Conservation (phyloP, 2,113 vertebrate species). For the Platysteira castanea region DNA sequence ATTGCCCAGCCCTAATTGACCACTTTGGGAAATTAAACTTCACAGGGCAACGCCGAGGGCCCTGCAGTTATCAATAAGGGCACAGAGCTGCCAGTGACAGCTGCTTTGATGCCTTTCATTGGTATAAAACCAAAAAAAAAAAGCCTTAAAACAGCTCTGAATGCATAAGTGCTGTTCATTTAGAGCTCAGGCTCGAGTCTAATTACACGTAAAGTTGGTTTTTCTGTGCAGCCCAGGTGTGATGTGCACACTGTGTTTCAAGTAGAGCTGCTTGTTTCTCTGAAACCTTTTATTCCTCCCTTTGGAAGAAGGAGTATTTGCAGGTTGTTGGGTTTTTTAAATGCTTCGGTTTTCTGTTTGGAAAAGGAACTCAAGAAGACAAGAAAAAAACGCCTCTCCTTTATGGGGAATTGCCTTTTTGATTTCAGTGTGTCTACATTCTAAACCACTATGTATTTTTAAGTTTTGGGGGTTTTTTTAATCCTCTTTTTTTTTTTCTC, state of each 20-base stretch:
- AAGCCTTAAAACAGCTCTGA: background rate
- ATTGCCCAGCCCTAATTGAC: slow-evolving; percentile 51
- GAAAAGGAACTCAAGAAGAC: background rate
- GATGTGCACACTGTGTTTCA: background rate
- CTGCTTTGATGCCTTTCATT: slow-evolving; percentile 47
- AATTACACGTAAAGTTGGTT: background rate
- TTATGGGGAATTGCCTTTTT: background rate
- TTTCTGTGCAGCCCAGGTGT: background rate
- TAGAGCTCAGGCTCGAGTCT: background rate
- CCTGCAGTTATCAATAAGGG: slow-evolving; percentile 49
- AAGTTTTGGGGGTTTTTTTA: background rate
- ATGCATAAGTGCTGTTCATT: background rate
- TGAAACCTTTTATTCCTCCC: background rate
- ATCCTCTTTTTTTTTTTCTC: background rate
- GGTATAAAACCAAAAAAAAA: background rate
- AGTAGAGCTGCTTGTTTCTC: background rate
- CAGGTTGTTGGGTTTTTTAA: background rate
- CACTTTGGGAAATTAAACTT: slow-evolving; percentile 69
- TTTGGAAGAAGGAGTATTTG: background rate
- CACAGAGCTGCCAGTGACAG: slow-evolving; percentile 34
- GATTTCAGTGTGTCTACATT: background rate
- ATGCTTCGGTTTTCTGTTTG: background rate
- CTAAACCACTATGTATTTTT: background rate
- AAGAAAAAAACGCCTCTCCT: background rate
- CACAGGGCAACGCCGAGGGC: slow-evolving; percentile 8